phyloP scores from a whole-genome alignment of 2,797 vertebrate genomes.

The Tokudaia tokunoshimensis region DNA sequence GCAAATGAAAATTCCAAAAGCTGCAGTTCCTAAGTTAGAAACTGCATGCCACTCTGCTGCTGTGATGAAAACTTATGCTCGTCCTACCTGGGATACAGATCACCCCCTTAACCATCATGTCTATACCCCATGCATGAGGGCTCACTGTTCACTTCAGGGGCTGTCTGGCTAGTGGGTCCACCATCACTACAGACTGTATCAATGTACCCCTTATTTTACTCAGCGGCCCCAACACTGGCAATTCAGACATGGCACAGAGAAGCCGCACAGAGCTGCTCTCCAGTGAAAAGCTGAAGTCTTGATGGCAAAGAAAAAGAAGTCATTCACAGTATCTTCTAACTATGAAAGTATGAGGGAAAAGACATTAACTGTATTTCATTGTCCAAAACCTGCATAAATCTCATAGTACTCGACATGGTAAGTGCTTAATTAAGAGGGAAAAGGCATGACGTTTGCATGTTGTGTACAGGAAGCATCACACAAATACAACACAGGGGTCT shows the following conservation, averaged over 20 bases:
- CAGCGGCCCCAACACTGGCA: neutral
- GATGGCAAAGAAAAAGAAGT: neutral
- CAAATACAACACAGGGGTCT: neutral
- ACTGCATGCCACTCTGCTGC: neutral
- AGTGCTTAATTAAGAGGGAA: neutral
- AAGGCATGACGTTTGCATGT: neutral
- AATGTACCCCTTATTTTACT: neutral
- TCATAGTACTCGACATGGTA: neutral
- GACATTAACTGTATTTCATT: neutral
- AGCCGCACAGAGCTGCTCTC: neutral
- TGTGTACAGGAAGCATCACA: neutral
- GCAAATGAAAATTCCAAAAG: constrained; percentile 11
- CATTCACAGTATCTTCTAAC: neutral
- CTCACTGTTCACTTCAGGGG: neutral
- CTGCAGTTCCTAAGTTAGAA: neutral
- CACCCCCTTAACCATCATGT: neutral
- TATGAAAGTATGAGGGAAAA: neutral
- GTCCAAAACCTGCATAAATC: neutral
- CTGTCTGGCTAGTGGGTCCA: neutral
- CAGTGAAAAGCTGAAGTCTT: neutral
- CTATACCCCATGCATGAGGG: neutral
- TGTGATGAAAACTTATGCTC: neutral
- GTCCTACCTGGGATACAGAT: neutral
- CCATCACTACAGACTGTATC: neutral
- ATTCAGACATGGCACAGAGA: neutral